phyloP scores from a whole-genome alignment of 2,888 invertebrate species.

The Perdita meconis region DNA sequence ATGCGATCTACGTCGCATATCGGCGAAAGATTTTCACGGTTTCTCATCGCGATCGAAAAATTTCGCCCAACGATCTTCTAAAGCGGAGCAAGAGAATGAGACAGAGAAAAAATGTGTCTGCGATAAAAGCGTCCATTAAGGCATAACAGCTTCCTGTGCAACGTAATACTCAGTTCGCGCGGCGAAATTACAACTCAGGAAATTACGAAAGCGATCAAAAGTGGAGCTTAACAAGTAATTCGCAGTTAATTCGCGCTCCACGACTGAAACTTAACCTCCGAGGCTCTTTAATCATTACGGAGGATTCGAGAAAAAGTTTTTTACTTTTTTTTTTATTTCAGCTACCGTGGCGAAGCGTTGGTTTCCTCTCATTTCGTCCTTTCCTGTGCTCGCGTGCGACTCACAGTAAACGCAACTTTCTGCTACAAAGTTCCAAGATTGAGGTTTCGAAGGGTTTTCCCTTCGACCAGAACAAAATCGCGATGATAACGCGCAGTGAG shows the following conservation, averaged over 20 bases:
- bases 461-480: no score
- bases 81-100: no score
- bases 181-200: conserved; percentile 46
- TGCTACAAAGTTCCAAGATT: background rate
- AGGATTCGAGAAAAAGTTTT: conserved; percentile 18
- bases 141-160: conserved; percentile 46
- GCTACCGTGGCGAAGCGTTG: background rate
- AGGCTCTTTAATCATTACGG: conserved; percentile 43
- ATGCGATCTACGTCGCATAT: background rate
- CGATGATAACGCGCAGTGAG: no score
- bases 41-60: conserved; percentile 7
- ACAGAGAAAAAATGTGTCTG: conserved; percentile 8
- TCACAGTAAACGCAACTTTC: background rate
- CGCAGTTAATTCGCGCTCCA: conserved; percentile 48
- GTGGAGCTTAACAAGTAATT: conserved; percentile 51
- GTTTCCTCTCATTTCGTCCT: background rate
- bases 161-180: conserved; percentile 21
- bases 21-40: background rate
- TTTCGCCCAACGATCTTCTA: background rate
- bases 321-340: no score
- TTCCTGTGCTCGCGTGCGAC: background rate
- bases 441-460: no score
- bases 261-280: conserved; percentile 25
- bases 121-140: conserved; percentile 44
- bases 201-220: conserved; percentile 46